These are phyloP conservation scores for Amphiprion ocellaris DNA, from an alignment of 2,113 vertebrate genomes.

Conservation along the genomic window DNA sequence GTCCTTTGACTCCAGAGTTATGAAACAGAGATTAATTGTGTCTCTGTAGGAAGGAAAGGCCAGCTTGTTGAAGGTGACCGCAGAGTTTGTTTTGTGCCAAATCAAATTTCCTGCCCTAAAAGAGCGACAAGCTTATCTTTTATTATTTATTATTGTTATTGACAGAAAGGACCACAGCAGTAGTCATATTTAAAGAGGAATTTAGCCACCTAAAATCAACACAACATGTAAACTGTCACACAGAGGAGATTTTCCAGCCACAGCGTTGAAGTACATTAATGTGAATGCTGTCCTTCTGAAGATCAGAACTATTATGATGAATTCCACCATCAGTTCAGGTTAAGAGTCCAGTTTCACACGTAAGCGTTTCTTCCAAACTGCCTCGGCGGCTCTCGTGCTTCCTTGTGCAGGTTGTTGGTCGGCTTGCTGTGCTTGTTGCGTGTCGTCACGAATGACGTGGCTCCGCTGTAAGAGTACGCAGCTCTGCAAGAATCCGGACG, in stretches of 20 bases:
- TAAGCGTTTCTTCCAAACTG: conserved; percentile 85
- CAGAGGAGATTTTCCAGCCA: background rate
- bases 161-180: conserved; percentile 32
- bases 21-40: background rate
- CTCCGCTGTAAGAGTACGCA: conserved; percentile 85
- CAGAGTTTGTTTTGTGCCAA: conserved; percentile 63
- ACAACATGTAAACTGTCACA: conserved; percentile 11
- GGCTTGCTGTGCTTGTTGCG: conserved; percentile 81
- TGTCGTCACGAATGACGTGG: conserved; percentile 83
- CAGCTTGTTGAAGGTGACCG: conserved; percentile 57
- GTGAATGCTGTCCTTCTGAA: background rate
- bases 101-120: conserved; percentile 60
- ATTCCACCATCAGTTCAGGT: background rate
- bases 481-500: conserved; percentile 54
- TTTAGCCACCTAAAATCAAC: background rate
- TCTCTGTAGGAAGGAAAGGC: background rate
- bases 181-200: background rate
- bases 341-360: conserved; percentile 68
- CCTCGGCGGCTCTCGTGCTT: conserved; percentile 46
- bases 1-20: background rate
- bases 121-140: conserved; percentile 44
- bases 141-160: background rate
- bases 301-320: too few relatives aligned
- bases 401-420: conserved; percentile 64
- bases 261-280: background rate